Evolutionary conservation across 1,140 invertebrate genomes (phyloP).

Genomic region (Sycophaga agraensis): DNA sequence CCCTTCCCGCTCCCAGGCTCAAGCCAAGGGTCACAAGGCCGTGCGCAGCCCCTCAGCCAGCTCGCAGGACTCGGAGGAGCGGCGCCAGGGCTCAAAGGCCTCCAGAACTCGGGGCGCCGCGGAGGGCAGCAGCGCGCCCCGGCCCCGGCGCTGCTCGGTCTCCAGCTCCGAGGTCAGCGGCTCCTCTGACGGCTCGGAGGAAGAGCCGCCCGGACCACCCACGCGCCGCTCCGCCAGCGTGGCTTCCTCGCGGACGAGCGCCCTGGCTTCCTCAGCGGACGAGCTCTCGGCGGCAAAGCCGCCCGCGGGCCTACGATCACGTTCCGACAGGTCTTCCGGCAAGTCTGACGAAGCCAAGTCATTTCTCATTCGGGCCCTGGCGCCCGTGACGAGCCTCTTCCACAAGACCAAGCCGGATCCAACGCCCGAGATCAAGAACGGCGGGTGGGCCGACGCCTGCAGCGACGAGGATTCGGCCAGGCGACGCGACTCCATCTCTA

Average conservation of each 20-base stretch:
- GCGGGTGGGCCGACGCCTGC: constrained; percentile 38
- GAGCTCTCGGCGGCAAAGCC: constrained; percentile 61
- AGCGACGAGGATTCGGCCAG: constrained; percentile 45
- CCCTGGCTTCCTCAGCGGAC: constrained; percentile 61
- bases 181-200: constrained; percentile 41
- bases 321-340: constrained; percentile 51
- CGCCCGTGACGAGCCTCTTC: constrained; percentile 69
- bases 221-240: constrained; percentile 41
- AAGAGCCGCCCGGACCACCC: constrained; percentile 32
- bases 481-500: constrained; percentile 35
- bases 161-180: constrained; percentile 43
- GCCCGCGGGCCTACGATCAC: constrained; percentile 53
- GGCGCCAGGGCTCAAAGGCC: constrained; percentile 38
- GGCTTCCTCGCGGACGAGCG: constrained; percentile 37
- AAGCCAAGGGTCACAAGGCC: constrained; percentile 37
- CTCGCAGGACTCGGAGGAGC: constrained; percentile 42
- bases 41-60: constrained; percentile 45
- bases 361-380: constrained; percentile 69
- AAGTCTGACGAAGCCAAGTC: constrained; percentile 70
- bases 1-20: constrained; percentile 42
- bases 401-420: constrained; percentile 61
- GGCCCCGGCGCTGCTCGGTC: no score
- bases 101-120: not conserved
- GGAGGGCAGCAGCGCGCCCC: no score
- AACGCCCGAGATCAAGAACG: constrained; percentile 46